Evolutionary conservation across 2,797 vertebrate genomes (phyloP), one percentile per base, ranked within the genome.

Genomic region (Meriones psammophilus): DNA sequence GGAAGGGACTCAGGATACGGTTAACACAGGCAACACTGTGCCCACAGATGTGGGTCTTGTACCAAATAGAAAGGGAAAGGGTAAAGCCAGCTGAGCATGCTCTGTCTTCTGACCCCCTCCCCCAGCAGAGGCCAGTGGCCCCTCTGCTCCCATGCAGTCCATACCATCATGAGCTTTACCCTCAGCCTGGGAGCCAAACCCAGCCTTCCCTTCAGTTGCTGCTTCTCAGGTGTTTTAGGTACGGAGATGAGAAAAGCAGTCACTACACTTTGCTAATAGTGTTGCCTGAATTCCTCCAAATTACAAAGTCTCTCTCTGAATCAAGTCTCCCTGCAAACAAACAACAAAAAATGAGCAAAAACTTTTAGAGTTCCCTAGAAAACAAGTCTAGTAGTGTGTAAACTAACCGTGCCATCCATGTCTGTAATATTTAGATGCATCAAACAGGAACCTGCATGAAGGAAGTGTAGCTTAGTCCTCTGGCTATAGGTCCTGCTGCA

Each of bases 351-450:
- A 66, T 30, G 6, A 33, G 36, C n/a, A 36, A 36, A 39, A 64
- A 24, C 4, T 68, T 36, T 68, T 36, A 60, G 36, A 26, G 33
- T 46, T 13, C 5, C 9, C 18, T 28, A 36, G 12, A 62, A 50
- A n/a, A 6, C 4, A 39, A 30, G 18, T 46, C 24, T 10, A 28
- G 26, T 1, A 7, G 42, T 30, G 42, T 1, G 15, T 78, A n/a
- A 86, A 71, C 56, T 62, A 54, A 33, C 0, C 13, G 14, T 64
- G 15, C 64, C 56, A 83, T 24, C 12, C 5, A 30, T 24, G 36
- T 0, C 0, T 12, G 7, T 2, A 2, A 22, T 18, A 8, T 28
- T 71, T 46, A 62, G 56, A 20, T 2, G 1, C 58, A 42, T 42
- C 20, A 28, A 26, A 26, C n/a, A 62, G 80, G 2, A 42, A 74